A percentile compares a stretch with the other conserved stretches of the same genome.
Evolutionary conservation across 2,888 invertebrate genomes (phyloP).

Genomic region (Xanthia togata): DNA sequence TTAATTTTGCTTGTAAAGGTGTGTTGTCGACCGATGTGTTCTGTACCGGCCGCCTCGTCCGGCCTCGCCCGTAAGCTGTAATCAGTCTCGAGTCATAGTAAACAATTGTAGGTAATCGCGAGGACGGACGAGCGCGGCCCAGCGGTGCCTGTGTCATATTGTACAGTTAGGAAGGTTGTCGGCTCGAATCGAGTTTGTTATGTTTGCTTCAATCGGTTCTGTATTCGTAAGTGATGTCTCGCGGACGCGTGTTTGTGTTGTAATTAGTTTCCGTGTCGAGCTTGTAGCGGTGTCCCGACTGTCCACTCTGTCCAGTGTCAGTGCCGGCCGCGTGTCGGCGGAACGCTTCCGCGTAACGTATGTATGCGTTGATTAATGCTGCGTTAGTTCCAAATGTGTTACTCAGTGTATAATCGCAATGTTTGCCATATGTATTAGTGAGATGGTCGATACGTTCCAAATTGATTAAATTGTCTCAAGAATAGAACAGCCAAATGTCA

Average conservation of each 20-base stretch:
- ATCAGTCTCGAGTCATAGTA: conserved; percentile 68
- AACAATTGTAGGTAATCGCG: conserved; percentile 64
- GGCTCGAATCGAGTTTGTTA: conserved; percentile 79
- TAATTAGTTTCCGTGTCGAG: conserved; percentile 72
- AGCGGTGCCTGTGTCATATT: conserved; percentile 75
- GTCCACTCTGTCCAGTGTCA: conserved; percentile 7
- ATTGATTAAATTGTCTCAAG: conserved; percentile 79
- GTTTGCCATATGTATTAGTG: conserved; percentile 89
- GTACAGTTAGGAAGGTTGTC: conserved; percentile 78
- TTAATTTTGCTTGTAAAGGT: conserved; percentile 72
- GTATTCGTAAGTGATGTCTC: conserved; percentile 66
- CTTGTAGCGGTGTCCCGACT: conserved; percentile 57
- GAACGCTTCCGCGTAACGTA: conserved; percentile 65
- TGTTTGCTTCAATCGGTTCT: conserved; percentile 71
- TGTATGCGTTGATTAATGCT: conserved; percentile 69
- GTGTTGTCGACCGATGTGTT: conserved; percentile 68
- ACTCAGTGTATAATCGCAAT: conserved; percentile 78
- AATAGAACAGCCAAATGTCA: conserved; percentile 74
- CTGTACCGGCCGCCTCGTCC: conserved; percentile 63
- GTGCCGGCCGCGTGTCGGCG: conserved; percentile 28
- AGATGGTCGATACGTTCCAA: conserved; percentile 86
- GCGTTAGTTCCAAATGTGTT: conserved; percentile 67
- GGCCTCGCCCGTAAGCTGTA: conserved; percentile 46
- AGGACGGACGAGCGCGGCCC: conserved; percentile 57
- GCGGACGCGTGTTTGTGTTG: conserved; percentile 72